Evolutionary conservation across 92 coral and sea anemone species (phyloP), one percentile per base, ranked within the genome.

Genomic region (Parazoanthus swiftii): DNA sequence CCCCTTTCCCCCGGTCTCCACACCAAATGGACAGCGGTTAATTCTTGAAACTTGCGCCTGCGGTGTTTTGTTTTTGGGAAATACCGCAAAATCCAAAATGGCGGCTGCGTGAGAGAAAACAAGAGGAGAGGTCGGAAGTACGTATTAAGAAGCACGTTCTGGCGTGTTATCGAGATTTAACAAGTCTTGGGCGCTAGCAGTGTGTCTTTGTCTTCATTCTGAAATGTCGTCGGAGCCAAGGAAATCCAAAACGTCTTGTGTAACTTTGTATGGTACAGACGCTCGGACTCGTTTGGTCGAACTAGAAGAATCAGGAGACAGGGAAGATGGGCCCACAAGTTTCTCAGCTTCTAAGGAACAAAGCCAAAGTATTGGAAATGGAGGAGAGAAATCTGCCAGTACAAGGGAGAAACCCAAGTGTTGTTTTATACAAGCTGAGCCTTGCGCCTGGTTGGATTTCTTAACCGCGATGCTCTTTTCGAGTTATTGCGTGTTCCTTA

Each of bases 371-470:
- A 4, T 42, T 38, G 21, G 56, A 6, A 25, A 23, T 29, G 48
- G 10, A 43, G 58, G 42, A 43, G 38, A 42, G 38, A n/a, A 6
- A 23, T 67, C 56, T 15, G 48, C 38, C 86, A 37, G 36, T 6
- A 58, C 77, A 23, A 26, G 68, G 4, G 87, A 72, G 44, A 72
- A 58, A 9, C 38, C 63, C 65, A 54, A 54, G 18, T 51, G 65
- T 48, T 84, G 87, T 38, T 26, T 18, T 46, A 56, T 84, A 26
- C 79, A 71, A 84, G 44, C 87, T 4, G 87, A 84, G 48, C 29
- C 87, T 71, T 84, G 87, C 46, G 87, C 87, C 13, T 71, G 77
- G 79, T 46, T 84, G 77, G 87, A 84, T 84, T 84, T 71, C 68
- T 8, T 73, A 29, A 84, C 87, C 35, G 87, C 87, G 7, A 4